A percentile compares a stretch with the other conserved stretches of the same genome.
Evolutionary conservation across 2,113 vertebrate species (phyloP).

Genomic region (Vulpes lagopus): DNA sequence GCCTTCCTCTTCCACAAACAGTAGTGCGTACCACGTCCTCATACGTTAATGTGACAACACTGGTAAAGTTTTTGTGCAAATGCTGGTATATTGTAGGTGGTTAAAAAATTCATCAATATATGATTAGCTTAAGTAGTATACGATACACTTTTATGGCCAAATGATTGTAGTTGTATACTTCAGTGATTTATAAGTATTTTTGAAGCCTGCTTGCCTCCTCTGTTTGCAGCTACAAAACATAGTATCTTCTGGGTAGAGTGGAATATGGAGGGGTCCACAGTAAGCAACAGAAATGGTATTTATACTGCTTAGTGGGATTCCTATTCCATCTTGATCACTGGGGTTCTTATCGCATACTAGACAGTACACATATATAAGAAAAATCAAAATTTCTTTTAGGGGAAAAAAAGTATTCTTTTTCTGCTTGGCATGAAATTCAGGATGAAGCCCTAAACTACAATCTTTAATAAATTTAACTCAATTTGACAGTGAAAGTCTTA

Average conservation of each 20-base stretch:
- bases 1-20: background rate
- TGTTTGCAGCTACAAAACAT: background rate
- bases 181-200: slow-evolving; percentile 20
- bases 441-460: background rate
- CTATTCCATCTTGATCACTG: background rate
- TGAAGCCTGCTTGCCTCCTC: background rate
- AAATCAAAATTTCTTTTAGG: background rate
- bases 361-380: background rate
- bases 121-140: background rate
- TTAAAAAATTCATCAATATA: background rate
- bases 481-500: background rate
- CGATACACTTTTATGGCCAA: background rate
- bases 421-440: background rate
- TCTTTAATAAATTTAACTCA: background rate
- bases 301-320: background rate
- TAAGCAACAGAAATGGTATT: background rate
- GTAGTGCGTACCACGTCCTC: background rate
- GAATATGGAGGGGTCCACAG: background rate
- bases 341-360: background rate
- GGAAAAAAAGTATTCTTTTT: background rate
- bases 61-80: background rate
- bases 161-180: background rate
- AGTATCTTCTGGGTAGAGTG: background rate
- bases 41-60: background rate
- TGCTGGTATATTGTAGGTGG: background rate